These are phyloP conservation scores for Numenius phaeopus DNA, from an alignment of 2,797 vertebrate species.

Conservation along the genomic window DNA sequence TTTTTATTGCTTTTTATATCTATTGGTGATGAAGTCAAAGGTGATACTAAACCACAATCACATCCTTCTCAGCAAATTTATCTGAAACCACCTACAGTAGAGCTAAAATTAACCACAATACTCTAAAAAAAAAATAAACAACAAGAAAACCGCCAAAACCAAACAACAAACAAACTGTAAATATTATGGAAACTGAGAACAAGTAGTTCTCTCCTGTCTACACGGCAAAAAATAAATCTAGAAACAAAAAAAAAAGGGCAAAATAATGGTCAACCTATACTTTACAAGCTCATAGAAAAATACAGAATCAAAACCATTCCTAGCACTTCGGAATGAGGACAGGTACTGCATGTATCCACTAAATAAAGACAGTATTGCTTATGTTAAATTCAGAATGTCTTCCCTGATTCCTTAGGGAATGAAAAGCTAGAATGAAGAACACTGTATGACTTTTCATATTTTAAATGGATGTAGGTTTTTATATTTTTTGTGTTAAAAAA, in stretches of 20 bases:
- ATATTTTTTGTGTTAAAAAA: neutral
- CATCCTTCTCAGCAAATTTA: neutral
- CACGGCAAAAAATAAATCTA: neutral
- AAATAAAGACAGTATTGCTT: neutral
- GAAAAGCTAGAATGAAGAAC: neutral
- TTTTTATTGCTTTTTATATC: neutral
- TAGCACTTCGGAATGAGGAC: neutral
- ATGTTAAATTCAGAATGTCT: neutral
- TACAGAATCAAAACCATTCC: neutral
- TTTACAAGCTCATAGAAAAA: neutral
- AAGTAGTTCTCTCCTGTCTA: neutral
- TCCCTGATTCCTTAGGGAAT: neutral
- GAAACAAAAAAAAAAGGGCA: neutral
- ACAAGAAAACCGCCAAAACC: neutral
- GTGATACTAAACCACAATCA: neutral
- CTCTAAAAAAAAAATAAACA: neutral
- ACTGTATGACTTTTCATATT: neutral
- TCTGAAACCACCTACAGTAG: neutral
- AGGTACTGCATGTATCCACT: neutral
- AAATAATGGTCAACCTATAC: neutral
- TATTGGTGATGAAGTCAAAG: neutral
- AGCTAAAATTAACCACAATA: neutral
- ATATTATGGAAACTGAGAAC: neutral
- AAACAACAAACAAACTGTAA: neutral
- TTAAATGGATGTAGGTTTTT: neutral